Base-by-base conservation (phyloP, 2,797 vertebrate genomes). In the Morelia viridis region DNA sequence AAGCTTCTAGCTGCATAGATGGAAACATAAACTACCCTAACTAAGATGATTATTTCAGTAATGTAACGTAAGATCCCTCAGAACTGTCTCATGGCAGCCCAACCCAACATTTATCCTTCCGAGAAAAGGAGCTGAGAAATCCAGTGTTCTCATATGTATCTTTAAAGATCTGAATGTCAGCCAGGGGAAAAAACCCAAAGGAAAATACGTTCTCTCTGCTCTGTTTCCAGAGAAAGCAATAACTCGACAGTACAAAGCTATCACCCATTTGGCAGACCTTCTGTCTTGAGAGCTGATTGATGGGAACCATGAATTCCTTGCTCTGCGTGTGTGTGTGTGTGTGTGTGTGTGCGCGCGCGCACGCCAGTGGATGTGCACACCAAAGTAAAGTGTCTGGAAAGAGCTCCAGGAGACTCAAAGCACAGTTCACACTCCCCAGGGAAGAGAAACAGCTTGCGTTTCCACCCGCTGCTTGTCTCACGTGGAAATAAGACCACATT, bases 241-340 rank as follows among this genome's bases (percentile, higher is more conserved):
- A 97, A 96, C 93, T 96, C 96, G 94, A 19, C 92, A 60, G 94
- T 84, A 92, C 94, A 95, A 95, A 95, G 90, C 92, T 91, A 96
- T 94, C 9, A 0, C 96, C 94, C 61, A 94, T 94, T 96, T 96
- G 96, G 96, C 96, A 96, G 95, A 95, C 94, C 94, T 92, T 94
- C 94, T 94, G 92, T 90, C 92, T 93, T 92, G 0, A 86, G 95
- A 94, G 95, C 96, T 95, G 95, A 91, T 96, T 93, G 95, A 94
- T 65, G 58, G 80, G 95, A 94, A 96, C 94, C 93, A 94, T 22
- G 95, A 93, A 94, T 88, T 22, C 85, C 3, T 10, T 50, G 58
- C 85, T n/a, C 31, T 41, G 90, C 80, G 92, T 93, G 91, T 12
- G 6, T 22, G 19, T 19, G 68, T 83, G 9, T 35, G 62, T 53